Conservation (phyloP, 92 coral and sea anemone genomes). For the Zoanthus solanderi region DNA sequence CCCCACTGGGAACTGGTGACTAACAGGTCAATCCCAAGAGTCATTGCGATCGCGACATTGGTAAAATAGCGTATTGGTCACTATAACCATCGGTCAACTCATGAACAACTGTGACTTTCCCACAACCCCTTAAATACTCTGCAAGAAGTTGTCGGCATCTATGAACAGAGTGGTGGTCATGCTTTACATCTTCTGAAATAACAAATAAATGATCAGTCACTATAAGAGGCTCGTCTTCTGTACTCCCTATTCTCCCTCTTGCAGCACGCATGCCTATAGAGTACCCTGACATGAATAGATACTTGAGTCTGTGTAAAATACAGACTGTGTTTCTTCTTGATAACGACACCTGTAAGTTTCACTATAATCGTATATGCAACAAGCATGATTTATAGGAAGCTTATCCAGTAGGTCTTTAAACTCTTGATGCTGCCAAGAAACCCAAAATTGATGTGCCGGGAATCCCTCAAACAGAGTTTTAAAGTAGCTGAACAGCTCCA, state of each 20-base stretch:
- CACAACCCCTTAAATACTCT: neutral
- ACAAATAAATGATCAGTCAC: neutral
- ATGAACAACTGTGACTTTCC: neutral
- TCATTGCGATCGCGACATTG: no score
- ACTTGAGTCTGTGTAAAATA: neutral
- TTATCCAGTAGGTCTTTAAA: neutral
- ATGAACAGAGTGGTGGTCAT: constrained; percentile 19
- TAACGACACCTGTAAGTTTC: neutral
- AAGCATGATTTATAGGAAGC: neutral
- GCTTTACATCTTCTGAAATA: neutral
- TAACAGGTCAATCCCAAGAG: no score
- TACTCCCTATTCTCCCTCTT: neutral
- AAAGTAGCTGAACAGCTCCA: neutral
- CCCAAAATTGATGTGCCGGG: neutral
- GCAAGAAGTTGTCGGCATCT: neutral
- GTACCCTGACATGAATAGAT: neutral
- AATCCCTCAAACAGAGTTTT: neutral
- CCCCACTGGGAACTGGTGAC: no score
- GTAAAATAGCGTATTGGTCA: no score
- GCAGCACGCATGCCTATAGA: neutral
- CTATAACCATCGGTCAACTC: no score
- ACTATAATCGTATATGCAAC: neutral
- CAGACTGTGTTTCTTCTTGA: neutral
- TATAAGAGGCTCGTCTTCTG: neutral
- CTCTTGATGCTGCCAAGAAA: neutral